phyloP scores from a whole-genome alignment of 1,140 invertebrate species.

The Lepidurus apus region DNA sequence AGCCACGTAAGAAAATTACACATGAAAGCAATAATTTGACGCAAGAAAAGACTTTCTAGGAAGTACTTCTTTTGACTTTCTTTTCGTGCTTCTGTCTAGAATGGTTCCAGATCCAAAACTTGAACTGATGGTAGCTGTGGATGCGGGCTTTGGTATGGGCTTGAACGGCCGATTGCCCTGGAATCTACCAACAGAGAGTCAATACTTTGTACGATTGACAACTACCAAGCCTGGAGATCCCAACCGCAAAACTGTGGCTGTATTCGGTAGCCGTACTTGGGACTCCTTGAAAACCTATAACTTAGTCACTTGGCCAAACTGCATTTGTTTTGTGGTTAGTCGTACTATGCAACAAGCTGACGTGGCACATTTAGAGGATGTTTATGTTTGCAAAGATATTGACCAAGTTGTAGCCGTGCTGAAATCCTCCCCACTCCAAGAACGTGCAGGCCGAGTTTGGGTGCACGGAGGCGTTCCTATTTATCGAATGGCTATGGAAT shows the following conservation, averaged over 20 bases:
- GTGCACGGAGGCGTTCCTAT: conserved; percentile 33
- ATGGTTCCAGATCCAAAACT: conserved; percentile 23
- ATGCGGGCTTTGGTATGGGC: conserved; percentile 31
- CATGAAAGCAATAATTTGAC: too few relatives aligned
- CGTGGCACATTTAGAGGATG: conserved; percentile 29
- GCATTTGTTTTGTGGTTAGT: conserved; percentile 33
- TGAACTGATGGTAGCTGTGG: conserved; percentile 33
- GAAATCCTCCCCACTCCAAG: conserved; percentile 6
- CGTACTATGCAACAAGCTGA: conserved; percentile 26
- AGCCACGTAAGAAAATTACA: too few relatives aligned
- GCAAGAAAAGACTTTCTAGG: too few relatives aligned
- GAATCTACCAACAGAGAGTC: conserved; percentile 34
- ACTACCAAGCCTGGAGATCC: conserved; percentile 13
- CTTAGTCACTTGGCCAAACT: conserved; percentile 30
- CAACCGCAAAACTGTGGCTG: conserved; percentile 28
- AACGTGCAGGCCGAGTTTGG: conserved; percentile 33
- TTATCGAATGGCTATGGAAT: conserved; percentile 31
- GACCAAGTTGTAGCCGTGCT: conserved; percentile 30
- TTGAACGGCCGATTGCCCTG: conserved; percentile 30
- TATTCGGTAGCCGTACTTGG: conserved; percentile 34
- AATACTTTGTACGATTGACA: conserved; percentile 30
- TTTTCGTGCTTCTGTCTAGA: too few relatives aligned
- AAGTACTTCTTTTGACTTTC: too few relatives aligned
- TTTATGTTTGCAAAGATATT: conserved; percentile 28
- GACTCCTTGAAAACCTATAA: conserved; percentile 26